phyloP scores from a whole-genome alignment of 2,113 vertebrate genomes.

The Myotis brandtii region DNA sequence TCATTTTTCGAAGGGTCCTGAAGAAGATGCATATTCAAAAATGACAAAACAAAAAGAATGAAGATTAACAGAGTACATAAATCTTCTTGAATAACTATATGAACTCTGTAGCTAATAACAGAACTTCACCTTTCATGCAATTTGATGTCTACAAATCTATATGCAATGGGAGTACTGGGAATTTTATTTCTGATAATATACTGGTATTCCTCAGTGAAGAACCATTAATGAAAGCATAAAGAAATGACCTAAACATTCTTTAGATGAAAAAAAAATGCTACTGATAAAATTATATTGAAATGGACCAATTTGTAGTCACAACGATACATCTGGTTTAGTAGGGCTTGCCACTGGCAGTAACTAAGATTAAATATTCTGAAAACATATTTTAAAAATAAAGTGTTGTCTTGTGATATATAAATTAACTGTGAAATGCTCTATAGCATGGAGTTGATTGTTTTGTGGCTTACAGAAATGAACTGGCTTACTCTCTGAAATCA shows the following conservation, averaged over 20 bases:
- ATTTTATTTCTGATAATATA: constrained; percentile 57
- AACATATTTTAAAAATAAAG: constrained; percentile 12
- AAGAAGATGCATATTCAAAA: constrained; percentile 58
- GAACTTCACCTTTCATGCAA: constrained; percentile 25
- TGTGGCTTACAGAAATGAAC: not conserved
- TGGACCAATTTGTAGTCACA: constrained; percentile 8
- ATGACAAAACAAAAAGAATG: constrained; percentile 52
- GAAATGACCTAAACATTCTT: constrained; percentile 3
- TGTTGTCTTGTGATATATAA: not conserved
- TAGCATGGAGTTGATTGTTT: not conserved
- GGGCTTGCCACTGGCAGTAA: constrained; percentile 27
- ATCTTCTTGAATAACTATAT: not conserved
- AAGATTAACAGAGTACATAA: constrained; percentile 46
- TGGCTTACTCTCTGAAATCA: constrained; percentile 2
- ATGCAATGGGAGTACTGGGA: not conserved
- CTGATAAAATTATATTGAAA: constrained; percentile 36
- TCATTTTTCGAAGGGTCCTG: constrained; percentile 67
- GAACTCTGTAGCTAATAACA: constrained; percentile 7
- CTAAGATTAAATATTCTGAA: constrained; percentile 32
- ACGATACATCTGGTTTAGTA: not conserved
- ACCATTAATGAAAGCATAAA: not conserved
- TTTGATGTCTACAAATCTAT: constrained; percentile 6
- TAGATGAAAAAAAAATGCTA: constrained; percentile 3
- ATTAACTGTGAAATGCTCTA: constrained; percentile 39
- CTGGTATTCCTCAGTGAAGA: not conserved